Base-by-base conservation (phyloP, 2,113 vertebrate genomes). In the Philantomba maxwellii region DNA sequence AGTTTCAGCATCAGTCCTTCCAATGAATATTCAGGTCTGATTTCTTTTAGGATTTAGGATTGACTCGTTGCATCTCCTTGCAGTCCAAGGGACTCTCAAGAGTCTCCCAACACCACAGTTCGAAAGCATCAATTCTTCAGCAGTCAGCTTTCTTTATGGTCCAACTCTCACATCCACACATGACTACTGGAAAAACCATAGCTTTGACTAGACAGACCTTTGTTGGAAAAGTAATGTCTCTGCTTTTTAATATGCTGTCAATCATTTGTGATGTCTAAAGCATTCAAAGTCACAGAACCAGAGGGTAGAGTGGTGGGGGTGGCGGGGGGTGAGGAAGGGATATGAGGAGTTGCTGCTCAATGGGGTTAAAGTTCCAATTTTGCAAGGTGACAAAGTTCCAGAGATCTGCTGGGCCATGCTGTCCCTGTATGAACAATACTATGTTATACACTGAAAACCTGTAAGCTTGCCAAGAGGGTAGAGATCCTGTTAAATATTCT, bases 271-370 rank as follows among this genome's bases (percentile, higher is more conserved):
- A 5, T 57, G 25, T 21, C 25, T 39, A 39, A 89, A 78, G 47
- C 0, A 28, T 66, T 64, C 64, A 43, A 39, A 85, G 3, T n/a
- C 66, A 70, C 12, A 57, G 33, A 66, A 23, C 43, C 39, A 51
- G 70, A 84, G 36, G 23, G 43, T 28, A 19, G 30, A 80, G 47
- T 11, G 33, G 23, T 66, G 33, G 26, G 21, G 26, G 8, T 30
- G 11, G 15, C 0, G 2, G 3, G 1, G 47, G 77, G 5, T 30
- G 75, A 28, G 45, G 15, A 2, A 33, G 57, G 49, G 10, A 26
- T 26, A 70, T n/a, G 49, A 11, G 3, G 25, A 64, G 21, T 28
- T 77, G 17, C 7, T 64, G 70, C 88, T 64, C n/a, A 43, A 19
- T 2, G 8, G 13, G 36, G 14, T 43, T 70, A 12, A 86, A 49